phyloP scores from a whole-genome alignment of 1,140 invertebrate species.

The Lepidurus couesii region DNA sequence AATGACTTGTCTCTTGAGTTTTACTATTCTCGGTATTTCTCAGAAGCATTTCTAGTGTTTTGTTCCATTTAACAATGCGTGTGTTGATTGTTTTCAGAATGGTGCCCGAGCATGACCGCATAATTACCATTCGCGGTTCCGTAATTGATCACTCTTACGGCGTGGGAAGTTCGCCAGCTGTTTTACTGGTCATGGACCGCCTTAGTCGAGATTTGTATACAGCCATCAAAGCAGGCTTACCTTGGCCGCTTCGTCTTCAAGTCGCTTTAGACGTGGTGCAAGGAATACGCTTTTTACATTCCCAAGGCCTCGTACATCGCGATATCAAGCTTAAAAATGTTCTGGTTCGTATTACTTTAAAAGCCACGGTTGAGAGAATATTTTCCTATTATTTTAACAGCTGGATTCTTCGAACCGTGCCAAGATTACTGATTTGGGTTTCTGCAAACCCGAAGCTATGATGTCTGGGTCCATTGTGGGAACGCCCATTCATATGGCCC shows the following conservation, averaged over 20 bases:
- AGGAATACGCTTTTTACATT: slow-evolving; percentile 80
- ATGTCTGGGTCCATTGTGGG: slow-evolving; percentile 78
- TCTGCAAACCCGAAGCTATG: slow-evolving; percentile 86
- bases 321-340: slow-evolving; percentile 90
- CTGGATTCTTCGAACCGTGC: slow-evolving; percentile 67
- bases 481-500: slow-evolving; percentile 88
- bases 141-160: slow-evolving; percentile 75
- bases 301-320: slow-evolving; percentile 76
- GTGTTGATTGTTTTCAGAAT: slow-evolving; percentile 50
- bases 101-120: slow-evolving; percentile 74
- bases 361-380: not conserved
- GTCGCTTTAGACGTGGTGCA: slow-evolving; percentile 78
- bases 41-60: not conserved
- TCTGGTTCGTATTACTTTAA: slow-evolving; percentile 50
- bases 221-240: slow-evolving; percentile 64
- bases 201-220: slow-evolving; percentile 72
- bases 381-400: slow-evolving; percentile 42
- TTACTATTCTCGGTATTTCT: slow-evolving; percentile 65
- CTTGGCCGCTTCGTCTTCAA: slow-evolving; percentile 59
- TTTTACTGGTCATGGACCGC: slow-evolving; percentile 69
- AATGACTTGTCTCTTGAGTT: slow-evolving; percentile 89
- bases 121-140: slow-evolving; percentile 73
- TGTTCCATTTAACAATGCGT: not conserved
- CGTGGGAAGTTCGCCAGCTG: slow-evolving; percentile 60
- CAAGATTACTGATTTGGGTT: slow-evolving; percentile 81